Evolutionary conservation across 1,140 invertebrate species (phyloP).

Genomic region (Saccostrea cuccullata): DNA sequence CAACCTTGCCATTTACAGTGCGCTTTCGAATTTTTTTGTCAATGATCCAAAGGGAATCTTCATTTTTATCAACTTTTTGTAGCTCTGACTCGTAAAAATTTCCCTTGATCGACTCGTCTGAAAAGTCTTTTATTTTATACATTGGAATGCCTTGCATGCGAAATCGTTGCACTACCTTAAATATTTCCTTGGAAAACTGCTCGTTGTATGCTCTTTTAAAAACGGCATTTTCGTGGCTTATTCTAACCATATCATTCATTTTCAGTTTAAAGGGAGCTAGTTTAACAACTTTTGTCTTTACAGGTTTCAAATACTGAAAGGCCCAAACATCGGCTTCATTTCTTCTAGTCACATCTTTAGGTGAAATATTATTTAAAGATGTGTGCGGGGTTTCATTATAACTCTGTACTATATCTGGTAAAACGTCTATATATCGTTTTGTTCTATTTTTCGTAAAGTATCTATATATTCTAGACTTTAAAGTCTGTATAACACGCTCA

Average conservation of each 20-base stretch:
- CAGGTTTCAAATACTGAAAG: conserved; percentile 40
- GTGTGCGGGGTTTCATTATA: conserved; percentile 44
- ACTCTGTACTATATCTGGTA: conserved; percentile 40
- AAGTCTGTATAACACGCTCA: conserved; percentile 45
- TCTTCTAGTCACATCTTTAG: conserved; percentile 34
- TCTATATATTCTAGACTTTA: conserved; percentile 37
- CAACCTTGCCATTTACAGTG: conserved; percentile 36
- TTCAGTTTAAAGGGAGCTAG: neutral
- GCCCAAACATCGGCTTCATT: conserved; percentile 47
- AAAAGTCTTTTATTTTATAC: conserved; percentile 52
- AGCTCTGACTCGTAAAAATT: conserved; percentile 48
- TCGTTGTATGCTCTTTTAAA: conserved; percentile 39
- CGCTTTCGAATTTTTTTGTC: conserved; percentile 52
- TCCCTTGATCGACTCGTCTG: conserved; percentile 40
- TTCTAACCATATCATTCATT: conserved; percentile 41
- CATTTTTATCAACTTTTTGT: conserved; percentile 45
- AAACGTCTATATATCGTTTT: conserved; percentile 32
- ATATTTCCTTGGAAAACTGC: conserved; percentile 43
- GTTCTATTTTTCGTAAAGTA: conserved; percentile 47
- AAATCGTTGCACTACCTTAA: conserved; percentile 12
- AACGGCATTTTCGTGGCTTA: neutral
- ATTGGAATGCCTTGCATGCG: conserved; percentile 36
- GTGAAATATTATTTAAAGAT: conserved; percentile 43
- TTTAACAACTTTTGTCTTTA: neutral
- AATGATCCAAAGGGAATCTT: conserved; percentile 49